Conservation (phyloP, 2,797 vertebrate species). For the Xerus rutilus region DNA sequence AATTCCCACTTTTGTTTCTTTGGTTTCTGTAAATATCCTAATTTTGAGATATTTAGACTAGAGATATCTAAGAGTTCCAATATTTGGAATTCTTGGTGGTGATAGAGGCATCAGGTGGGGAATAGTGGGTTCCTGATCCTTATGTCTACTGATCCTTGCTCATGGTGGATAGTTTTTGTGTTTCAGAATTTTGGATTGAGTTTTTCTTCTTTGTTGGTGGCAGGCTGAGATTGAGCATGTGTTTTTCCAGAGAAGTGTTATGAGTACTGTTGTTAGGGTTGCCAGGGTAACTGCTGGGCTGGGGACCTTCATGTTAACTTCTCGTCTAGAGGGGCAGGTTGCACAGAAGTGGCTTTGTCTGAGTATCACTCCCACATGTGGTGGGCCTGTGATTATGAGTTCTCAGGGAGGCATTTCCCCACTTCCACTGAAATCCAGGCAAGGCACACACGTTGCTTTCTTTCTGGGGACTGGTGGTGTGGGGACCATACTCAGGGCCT, state of each 20-base stretch:
- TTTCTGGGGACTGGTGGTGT: background rate
- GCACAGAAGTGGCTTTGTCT: background rate
- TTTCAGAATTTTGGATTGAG: background rate
- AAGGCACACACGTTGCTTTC: background rate
- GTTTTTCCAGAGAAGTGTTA: background rate
- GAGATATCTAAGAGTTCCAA: too few species aligned
- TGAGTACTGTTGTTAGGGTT: background rate
- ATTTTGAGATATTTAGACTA: background rate
- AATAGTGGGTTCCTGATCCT: background rate
- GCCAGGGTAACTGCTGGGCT: background rate
- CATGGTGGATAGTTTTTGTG: background rate
- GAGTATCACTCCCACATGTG: background rate
- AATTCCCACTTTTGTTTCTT: background rate
- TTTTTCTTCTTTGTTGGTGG: background rate
- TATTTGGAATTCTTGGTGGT: background rate
- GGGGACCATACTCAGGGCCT: background rate
- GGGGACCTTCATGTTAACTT: background rate
- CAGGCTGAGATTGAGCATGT: background rate
- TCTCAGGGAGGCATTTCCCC: background rate
- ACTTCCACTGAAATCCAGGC: background rate
- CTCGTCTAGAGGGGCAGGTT: background rate
- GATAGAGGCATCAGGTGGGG: fast-evolving
- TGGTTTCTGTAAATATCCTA: background rate
- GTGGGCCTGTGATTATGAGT: background rate
- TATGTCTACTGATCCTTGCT: background rate